Conservation (phyloP, 2,888 invertebrate species). For the Drosophila atripex region DNA sequence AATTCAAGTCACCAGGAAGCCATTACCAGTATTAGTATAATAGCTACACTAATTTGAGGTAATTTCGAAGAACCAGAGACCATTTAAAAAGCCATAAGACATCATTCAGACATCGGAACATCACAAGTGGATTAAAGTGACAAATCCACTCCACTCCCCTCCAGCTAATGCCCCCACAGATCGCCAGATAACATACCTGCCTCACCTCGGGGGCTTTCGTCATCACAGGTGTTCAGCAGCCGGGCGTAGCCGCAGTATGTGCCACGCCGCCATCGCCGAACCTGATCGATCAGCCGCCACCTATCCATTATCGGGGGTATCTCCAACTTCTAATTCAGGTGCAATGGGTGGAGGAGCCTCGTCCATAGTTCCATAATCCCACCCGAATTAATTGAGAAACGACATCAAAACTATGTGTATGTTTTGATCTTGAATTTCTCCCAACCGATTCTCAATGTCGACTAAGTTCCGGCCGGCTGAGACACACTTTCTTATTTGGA, state of each 20-base stretch:
- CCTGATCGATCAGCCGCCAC: constrained; percentile 12
- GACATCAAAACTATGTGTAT: background rate
- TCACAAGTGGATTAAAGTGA: constrained; percentile 21
- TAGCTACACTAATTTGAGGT: background rate
- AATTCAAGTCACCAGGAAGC: background rate
- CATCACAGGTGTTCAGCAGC: constrained; percentile 46
- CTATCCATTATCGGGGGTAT: background rate
- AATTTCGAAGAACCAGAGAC: background rate
- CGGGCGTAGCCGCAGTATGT: constrained; percentile 48
- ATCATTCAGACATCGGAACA: constrained; percentile 7
- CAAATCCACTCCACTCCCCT: constrained; percentile 5
- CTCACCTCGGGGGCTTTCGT: constrained; percentile 21
- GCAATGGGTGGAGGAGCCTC: background rate
- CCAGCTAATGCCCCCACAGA: background rate
- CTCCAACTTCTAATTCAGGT: background rate
- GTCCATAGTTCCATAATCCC: background rate
- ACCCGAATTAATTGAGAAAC: background rate
- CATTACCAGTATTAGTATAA: background rate
- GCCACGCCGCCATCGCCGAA: constrained; percentile 32
- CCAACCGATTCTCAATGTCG: constrained; percentile 27
- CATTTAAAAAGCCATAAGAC: background rate
- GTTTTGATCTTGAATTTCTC: constrained; percentile 1
- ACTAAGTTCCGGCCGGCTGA: constrained; percentile 21
- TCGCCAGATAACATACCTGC: constrained; percentile 28
- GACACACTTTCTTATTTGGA: constrained; percentile 24